Evolutionary conservation across 2,797 vertebrate genomes (phyloP), one percentile per base, ranked within the genome.

Genomic region (Remorina albescens): DNA sequence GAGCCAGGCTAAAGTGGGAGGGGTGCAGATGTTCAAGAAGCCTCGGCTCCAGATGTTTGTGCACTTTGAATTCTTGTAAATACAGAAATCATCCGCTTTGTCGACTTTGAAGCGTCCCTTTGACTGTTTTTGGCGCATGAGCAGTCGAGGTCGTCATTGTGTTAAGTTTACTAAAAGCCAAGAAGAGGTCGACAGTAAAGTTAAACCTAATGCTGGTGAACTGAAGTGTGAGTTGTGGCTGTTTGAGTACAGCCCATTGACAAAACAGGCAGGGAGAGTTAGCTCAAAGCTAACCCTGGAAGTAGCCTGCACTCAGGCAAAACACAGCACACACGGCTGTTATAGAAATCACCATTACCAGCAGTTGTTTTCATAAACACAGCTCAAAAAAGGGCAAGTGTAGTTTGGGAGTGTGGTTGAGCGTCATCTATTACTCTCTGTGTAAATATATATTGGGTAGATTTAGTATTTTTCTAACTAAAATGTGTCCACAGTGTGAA

Each of bases 1-100:
- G 51, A 88, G 87, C 88, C 80, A 84, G 81, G 91, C 89, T 84
- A 88, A 89, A 91, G 93, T 94, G 93, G 95, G 93, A 95, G 94
- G 88, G 88, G 88, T 92, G 85, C 92, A 93, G 94, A 94, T 93
- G 91, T 93, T 88, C 74, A 26, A n/a, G 69, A 47, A 91, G 81
- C 88, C 79, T 68, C 23, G 64, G 53, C 74, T 92, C 93, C 94
- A 95, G 93, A 95, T 95, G 94, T 95, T 89, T 78, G 81, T 76
- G 77, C 50, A 81, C 67, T 81, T 88, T 81, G 61, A 84, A 70
- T 75, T 65, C 50, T 67, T 74, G 67, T 77, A 79, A 80, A 83
- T 65, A 56, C 66, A 32, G 51, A 60, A 69, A 67, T 50, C 7
- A 76, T 3, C n/a, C 39, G 65, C 74, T 37, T 61, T 67, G n/a